A percentile compares a stretch with the other conserved stretches of the same genome.
Conservation (phyloP, 2,113 vertebrate genomes). For the Chrysemys picta region DNA sequence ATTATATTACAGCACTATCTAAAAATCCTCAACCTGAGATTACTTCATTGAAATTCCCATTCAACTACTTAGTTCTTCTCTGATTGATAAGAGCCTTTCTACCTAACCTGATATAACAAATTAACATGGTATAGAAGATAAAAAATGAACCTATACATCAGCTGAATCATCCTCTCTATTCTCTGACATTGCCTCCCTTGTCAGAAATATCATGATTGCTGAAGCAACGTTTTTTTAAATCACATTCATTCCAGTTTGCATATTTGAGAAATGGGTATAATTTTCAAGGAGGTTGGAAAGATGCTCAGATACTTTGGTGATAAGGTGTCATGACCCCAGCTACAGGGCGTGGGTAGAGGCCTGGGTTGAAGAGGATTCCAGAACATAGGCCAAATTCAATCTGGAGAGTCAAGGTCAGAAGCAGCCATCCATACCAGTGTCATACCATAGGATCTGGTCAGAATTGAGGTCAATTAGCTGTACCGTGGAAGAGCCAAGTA, state of each 20-base stretch:
- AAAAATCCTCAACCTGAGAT: background rate
- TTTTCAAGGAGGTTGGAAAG: constrained; percentile 4
- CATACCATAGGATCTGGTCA: too few species aligned
- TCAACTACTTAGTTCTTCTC: background rate
- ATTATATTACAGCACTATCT: background rate
- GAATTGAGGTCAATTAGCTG: background rate
- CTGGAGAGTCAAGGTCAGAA: too few species aligned
- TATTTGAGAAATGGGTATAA: background rate
- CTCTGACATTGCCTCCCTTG: background rate
- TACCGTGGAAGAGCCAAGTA: background rate
- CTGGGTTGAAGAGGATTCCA: too few species aligned
- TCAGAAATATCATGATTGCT: background rate
- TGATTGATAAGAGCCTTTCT: constrained; percentile 1
- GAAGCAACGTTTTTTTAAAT: background rate
- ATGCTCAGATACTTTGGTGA: background rate
- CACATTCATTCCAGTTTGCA: background rate
- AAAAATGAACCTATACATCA: constrained; percentile 15
- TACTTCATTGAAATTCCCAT: background rate
- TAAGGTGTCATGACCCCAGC: background rate
- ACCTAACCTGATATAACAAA: constrained; percentile 13
- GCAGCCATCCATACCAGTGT: too few species aligned
- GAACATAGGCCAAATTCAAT: too few species aligned
- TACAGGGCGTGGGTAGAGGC: background rate
- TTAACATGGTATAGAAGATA: constrained; percentile 6
- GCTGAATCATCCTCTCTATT: background rate